Evolutionary conservation across 2,888 invertebrate species (phyloP), one percentile per base, ranked within the genome.

Genomic region (Phaedon cochleariae): DNA sequence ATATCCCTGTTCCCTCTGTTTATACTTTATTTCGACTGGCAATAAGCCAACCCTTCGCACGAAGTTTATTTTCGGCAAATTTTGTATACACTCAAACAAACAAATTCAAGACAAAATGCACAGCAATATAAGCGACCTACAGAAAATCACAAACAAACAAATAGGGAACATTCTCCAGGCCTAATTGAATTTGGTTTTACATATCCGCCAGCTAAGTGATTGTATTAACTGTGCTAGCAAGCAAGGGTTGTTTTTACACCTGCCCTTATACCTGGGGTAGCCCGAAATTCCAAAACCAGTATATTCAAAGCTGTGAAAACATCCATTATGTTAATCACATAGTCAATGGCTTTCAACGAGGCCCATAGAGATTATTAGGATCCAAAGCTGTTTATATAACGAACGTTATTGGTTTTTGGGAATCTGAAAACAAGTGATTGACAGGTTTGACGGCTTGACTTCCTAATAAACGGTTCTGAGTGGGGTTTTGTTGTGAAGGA

Each of bases 271-370:
- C 68, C 68, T 68, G 68, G 41, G 58, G n/a, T 54, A 63, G 58
- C 63, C 31, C 46, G 48, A 61, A 62, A 65, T 63, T 15, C 58
- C 17, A 68, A 68, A 63, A 68, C 62, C 64, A 60, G 65, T 68
- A 65, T 34, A 62, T 62, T 57, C 21, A 73, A 77, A 77, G 77
- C 76, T 77, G 77, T 76, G 74, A 77, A 77, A 77, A 77, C 76
- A 77, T 70, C 76, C 70, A 75, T 76, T 75, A 74, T 70, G 73
- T 67, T 77, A 77, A 77, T 77, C 74, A 76, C 65, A 75, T 72
- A 74, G 76, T 72, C 76, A 73, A 74, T 74, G 64, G 70, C 69
- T 70, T 71, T 76, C 72, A 74, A 76, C 72, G 69, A 71, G 73
- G 71, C 73, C 74, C 74, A 68, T 64, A 58, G 37, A 48, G 67